A percentile compares a stretch with the other conserved stretches of the same genome.
Conservation (phyloP, 2,113 vertebrate species). For the Alligator mississippiensis region DNA sequence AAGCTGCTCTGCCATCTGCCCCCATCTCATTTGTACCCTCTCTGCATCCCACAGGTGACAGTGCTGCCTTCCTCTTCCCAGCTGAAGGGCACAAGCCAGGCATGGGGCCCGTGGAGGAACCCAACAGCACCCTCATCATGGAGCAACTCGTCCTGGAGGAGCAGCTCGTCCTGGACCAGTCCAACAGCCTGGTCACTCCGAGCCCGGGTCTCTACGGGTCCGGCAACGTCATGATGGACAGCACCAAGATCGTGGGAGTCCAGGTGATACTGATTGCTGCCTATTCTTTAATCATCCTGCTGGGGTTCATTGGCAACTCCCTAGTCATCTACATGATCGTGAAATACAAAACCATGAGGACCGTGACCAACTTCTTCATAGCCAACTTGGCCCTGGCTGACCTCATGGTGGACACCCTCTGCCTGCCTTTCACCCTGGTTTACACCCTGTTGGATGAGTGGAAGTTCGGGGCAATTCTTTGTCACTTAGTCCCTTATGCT, state of each 20-base stretch:
- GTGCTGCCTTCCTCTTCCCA: not conserved
- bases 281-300: slow-evolving; percentile 90
- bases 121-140: slow-evolving; percentile 81
- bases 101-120: slow-evolving; percentile 82
- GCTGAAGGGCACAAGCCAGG: not conserved
- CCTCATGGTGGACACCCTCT: slow-evolving; percentile 90
- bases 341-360: slow-evolving; percentile 91
- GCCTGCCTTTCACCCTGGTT: slow-evolving; percentile 90
- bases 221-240: slow-evolving; percentile 83
- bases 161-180: slow-evolving; percentile 55
- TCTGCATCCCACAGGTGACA: slow-evolving; percentile 41
- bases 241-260: slow-evolving; percentile 89
- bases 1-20: not conserved
- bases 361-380: slow-evolving; percentile 94
- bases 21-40: not conserved
- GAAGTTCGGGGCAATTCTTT: slow-evolving; percentile 91
- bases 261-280: slow-evolving; percentile 87
- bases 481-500: slow-evolving; percentile 90
- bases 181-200: slow-evolving; percentile 67
- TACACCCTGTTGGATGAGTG: slow-evolving; percentile 92
- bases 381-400: slow-evolving; percentile 93
- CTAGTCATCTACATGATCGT: slow-evolving; percentile 91
- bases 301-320: slow-evolving; percentile 89
- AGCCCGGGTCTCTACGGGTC: slow-evolving; percentile 74
- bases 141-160: slow-evolving; percentile 63